These are phyloP conservation scores for Drosophila austrosaltans DNA, from an alignment of 2,888 invertebrate species.

Conservation along the genomic window DNA sequence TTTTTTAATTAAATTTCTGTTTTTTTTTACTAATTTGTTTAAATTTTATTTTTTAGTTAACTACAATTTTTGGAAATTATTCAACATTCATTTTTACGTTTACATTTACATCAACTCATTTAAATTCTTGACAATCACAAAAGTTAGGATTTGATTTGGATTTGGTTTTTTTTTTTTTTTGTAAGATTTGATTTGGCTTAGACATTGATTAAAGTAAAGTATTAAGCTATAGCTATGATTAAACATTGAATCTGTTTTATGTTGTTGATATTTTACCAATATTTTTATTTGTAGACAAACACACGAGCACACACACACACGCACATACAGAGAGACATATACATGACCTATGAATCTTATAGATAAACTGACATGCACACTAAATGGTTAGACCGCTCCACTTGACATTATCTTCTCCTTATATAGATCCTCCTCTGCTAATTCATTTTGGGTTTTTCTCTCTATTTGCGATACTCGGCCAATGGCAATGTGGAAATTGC, in stretches of 20 bases:
- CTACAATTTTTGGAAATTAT: conserved; percentile 28
- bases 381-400: conserved; percentile 13
- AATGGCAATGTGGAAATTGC: conserved; percentile 47
- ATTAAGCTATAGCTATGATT: conserved; percentile 50
- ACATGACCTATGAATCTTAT: conserved; percentile 38
- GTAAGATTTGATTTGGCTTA: conserved; percentile 16
- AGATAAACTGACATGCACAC: conserved; percentile 23
- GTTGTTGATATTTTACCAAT: neutral
- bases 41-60: conserved; percentile 2
- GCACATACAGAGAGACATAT: conserved; percentile 35
- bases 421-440: neutral
- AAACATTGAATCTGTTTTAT: conserved; percentile 38
- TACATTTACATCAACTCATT: conserved; percentile 46
- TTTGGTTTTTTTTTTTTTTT: conserved; percentile 30
- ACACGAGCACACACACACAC: conserved; percentile 30
- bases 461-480: conserved; percentile 79
- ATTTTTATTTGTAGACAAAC: neutral
- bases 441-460: neutral
- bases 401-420: conserved; percentile 25
- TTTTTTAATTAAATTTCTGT: conserved; percentile 41
- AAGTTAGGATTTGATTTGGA: conserved; percentile 70
- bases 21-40: conserved; percentile 3
- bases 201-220: conserved; percentile 38
- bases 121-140: conserved; percentile 77
- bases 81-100: conserved; percentile 43